Base-by-base conservation (phyloP, 35 echinoderm and acorn worm genomes). In the Lytechinus pictus region DNA sequence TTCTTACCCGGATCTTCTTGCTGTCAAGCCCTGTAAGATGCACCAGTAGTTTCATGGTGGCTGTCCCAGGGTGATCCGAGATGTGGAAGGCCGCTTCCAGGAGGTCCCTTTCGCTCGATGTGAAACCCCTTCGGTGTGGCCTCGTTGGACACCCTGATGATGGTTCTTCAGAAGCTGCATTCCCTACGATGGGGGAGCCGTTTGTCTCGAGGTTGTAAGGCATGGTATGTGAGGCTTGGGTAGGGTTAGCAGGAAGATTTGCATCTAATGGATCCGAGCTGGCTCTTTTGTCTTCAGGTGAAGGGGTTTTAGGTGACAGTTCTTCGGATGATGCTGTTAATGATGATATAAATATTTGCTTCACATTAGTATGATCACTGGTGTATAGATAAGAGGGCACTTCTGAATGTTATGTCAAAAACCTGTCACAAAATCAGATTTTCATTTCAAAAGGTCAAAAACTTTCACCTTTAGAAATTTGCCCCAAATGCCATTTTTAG, bases 31-130 rank as follows among this genome's bases (percentile, higher is more conserved):
- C 92, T 27, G 92, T 93, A 5, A 93, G 92, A 55, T 93, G 92
- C 57, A 93, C 92, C 4, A 93, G 92, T 57, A 93, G 53, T 57
- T 93, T 93, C 92, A 93, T 93, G 13, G 54, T 93, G n/a, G 92
- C 92, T 27, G 92, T 53, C 14, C 92, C 92, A 0, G 92, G 92
- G 11, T 93, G 55, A 54, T 93, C 92, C 4, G 92, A 14, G 21
- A 93, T 93, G 27, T 93, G 92, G 92, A 93, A 93, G 14, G 92
- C 92, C 9, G 92, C 92, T 93, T 93, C 92, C 10, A 93, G 52
- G 12, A 93, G 92, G 27, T 93, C 92, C 11, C 1, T 93, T 24
- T 93, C 92, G 21, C 92, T 53, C 9, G 52, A 10, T 33, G 53
- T 93, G 52, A 93, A 93, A 54, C 92, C 92, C 16, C 92, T 33